Percentiles rank a stretch among this genome's conserved stretches.
These are phyloP conservation scores for Stegodyphus mimosarum DNA, from an alignment of 1,140 invertebrate genomes.

Conservation along the genomic window DNA sequence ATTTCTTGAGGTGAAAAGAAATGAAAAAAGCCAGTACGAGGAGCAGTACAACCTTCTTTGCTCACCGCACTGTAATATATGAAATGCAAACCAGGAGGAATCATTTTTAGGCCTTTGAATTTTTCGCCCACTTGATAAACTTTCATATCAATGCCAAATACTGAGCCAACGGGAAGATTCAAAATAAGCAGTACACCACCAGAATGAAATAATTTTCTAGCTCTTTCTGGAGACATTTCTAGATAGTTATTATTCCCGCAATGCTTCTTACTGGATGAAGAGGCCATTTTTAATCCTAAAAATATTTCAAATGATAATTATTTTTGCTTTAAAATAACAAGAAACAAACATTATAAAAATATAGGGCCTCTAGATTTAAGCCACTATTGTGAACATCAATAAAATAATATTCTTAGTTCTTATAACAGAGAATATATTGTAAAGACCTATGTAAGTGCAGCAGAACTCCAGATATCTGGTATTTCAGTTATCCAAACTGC, in stretches of 20 bases:
- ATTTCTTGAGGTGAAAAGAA: constrained; percentile 85
- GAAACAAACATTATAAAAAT: no score
- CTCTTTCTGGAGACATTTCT: constrained; percentile 82
- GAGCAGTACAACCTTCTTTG: constrained; percentile 73
- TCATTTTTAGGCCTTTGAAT: constrained; percentile 98
- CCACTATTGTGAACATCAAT: no score
- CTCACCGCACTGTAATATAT: constrained; percentile 82
- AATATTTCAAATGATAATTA: no score
- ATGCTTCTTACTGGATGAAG: constrained; percentile 10
- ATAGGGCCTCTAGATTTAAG: no score
- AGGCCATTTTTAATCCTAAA: constrained; percentile 14
- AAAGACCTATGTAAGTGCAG: no score
- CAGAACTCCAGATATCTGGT: no score
- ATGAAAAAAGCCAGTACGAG: constrained; percentile 90
- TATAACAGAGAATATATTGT: no score
- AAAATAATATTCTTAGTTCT: no score
- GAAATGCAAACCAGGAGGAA: constrained; percentile 96
- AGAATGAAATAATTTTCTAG: constrained; percentile 81
- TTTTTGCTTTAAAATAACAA: no score
- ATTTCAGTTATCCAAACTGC: no score
- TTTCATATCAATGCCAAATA: constrained; percentile 88
- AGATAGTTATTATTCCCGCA: not conserved
- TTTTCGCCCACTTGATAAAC: constrained; percentile 91
- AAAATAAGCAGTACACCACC: constrained; percentile 79
- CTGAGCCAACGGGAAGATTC: constrained; percentile 69